phyloP scores from a whole-genome alignment of 2,113 vertebrate species.

The Lates calcarifer region DNA sequence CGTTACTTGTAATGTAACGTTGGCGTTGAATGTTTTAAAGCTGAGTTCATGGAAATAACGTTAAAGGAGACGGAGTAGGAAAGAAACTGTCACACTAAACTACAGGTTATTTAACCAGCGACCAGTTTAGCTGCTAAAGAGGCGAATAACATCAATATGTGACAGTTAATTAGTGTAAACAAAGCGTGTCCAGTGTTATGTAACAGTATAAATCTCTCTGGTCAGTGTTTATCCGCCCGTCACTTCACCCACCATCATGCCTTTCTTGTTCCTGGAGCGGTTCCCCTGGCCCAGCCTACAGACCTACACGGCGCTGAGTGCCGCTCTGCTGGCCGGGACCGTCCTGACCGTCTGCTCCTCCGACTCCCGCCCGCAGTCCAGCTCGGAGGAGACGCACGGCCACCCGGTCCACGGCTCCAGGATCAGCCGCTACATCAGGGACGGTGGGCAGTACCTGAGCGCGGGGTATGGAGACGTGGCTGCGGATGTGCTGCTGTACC shows the following conservation, averaged over 20 bases:
- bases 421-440: background rate
- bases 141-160: background rate
- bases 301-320: conserved; percentile 4
- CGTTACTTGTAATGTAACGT: background rate
- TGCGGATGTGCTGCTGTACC: background rate
- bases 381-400: background rate
- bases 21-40: background rate
- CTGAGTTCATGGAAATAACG: background rate
- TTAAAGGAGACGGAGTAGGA: background rate
- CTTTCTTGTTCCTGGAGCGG: background rate
- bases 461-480: background rate
- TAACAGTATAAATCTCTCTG: background rate
- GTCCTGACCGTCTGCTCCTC: conserved; percentile 2
- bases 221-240: background rate
- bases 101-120: background rate
- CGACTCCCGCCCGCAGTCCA: background rate
- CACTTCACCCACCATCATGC: background rate
- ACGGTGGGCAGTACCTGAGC: background rate
- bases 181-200: background rate
- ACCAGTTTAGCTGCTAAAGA: background rate
- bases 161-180: background rate
- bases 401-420: background rate
- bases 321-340: background rate
- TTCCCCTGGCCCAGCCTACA: conserved; percentile 2
- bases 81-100: no score